A percentile compares a stretch with the other conserved stretches of the same genome.
These are phyloP conservation scores for Halocynthia roretzi DNA, from an alignment of 23 tunicate species.

Conservation along the genomic window DNA sequence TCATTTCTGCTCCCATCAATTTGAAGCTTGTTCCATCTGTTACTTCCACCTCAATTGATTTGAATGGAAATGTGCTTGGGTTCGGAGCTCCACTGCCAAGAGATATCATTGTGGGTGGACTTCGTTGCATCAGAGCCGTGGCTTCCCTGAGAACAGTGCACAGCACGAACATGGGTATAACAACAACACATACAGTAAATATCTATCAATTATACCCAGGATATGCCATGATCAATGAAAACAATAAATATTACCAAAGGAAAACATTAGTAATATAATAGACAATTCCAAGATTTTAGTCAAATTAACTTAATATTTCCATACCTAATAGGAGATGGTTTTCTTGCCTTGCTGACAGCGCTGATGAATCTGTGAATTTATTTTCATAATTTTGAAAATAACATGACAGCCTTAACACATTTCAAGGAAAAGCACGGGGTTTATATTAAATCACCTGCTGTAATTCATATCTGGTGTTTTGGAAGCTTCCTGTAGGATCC, in stretches of 20 bases:
- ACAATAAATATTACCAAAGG: background rate
- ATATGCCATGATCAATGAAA: too few species aligned
- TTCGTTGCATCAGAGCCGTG: conserved; percentile 37
- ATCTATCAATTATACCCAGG: too few species aligned
- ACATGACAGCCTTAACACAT: too few species aligned
- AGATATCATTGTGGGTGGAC: conserved; percentile 68
- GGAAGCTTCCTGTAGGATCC: too few species aligned
- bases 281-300: background rate
- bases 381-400: too few species aligned
- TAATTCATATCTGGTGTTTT: too few species aligned
- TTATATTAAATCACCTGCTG: too few species aligned
- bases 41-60: conserved; percentile 38
- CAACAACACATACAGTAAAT: too few species aligned
- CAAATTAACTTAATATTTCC: background rate
- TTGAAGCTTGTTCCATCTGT: conserved; percentile 39
- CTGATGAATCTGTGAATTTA: conserved; percentile 27
- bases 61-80: conserved; percentile 66
- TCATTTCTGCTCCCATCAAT: conserved; percentile 53
- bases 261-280: background rate
- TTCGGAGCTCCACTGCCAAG: conserved; percentile 89
- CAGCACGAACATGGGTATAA: too few species aligned
- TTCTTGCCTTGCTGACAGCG: conserved; percentile 35
- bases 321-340: conserved; percentile 50
- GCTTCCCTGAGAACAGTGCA: conserved; percentile 23
- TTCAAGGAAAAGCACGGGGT: too few species aligned